Evolutionary conservation across 2,888 invertebrate species (phyloP).

Genomic region (Epinotia brunnichana): DNA sequence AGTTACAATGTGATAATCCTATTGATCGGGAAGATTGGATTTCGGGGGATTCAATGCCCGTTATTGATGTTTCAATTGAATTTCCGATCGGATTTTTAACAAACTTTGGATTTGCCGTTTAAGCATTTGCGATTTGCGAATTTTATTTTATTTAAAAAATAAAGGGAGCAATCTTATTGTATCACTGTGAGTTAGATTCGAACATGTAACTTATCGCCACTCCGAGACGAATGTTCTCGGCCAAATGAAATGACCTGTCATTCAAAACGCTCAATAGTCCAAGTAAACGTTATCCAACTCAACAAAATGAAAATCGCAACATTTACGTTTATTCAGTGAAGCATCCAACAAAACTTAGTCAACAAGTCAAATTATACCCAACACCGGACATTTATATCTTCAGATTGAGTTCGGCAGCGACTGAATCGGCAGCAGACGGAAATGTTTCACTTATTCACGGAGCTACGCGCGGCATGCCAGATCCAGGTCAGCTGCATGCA

Average conservation of each 20-base stretch:
- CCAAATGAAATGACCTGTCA: background rate
- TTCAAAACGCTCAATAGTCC: background rate
- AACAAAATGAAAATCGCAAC: background rate
- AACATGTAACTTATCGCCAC: no score
- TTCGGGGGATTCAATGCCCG: slow-evolving; percentile 51
- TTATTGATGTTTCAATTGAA: slow-evolving; percentile 51
- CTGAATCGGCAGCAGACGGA: slow-evolving; percentile 22
- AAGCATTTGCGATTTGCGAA: no score
- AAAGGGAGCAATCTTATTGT: no score
- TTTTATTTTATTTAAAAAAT: no score
- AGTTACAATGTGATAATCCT: slow-evolving; percentile 48
- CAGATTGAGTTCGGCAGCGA: slow-evolving; percentile 23
- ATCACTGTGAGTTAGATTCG: no score
- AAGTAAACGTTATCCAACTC: background rate
- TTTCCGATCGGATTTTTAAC: background rate
- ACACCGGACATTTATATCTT: slow-evolving; percentile 18
- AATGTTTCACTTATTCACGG: slow-evolving; percentile 48
- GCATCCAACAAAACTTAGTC: background rate
- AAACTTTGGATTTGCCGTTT: background rate
- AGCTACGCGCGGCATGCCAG: slow-evolving; percentile 57
- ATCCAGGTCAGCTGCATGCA: slow-evolving; percentile 56
- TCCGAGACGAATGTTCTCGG: no score
- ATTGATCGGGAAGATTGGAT: slow-evolving; percentile 60
- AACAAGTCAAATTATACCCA: slow-evolving; percentile 10
- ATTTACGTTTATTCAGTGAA: background rate